Base-by-base conservation (phyloP, 2,888 invertebrate species). In the Melipona bicolor region DNA sequence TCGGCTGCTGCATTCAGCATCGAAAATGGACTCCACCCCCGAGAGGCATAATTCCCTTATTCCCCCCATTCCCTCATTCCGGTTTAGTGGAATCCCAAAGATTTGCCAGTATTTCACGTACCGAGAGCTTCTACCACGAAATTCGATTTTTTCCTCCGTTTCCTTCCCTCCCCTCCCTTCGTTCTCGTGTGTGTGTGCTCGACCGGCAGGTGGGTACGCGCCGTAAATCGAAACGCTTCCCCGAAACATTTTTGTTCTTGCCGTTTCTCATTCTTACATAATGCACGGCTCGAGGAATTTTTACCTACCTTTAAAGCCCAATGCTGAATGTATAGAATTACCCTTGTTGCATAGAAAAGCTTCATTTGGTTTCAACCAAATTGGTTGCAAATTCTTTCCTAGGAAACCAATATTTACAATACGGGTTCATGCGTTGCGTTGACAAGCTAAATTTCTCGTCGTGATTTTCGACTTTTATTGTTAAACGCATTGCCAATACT, bases 81-180 rank as follows among this genome's bases (percentile, higher is more conserved):
- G 83, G 83, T 87, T 82, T 87, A 79, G 75, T 71, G 85, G 87
- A 89, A 91, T 89, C 83, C 87, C 78, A 73, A 88, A 87, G 91
- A 91, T 89, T 91, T 86, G 88, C 87, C 84, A 85, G 87, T n/a
- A n/a, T 86, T 90, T 90, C 89, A 79, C 87, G 88, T 83, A 86
- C 83, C 71, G 32, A 32, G 43, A 76, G 81, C 52, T 64, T 83
- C 59, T 50, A 75, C 84, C 79, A 77, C 76, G 83, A 86, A 83
- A 83, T 79, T 73, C 69, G 77, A 83, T 78, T 83, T 85, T 71
- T 43, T 70, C 74, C 43, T 70, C 52, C 82, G 11, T 71, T 62
- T 70, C 65, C 65, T 9, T 76, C 73, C 32, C 32, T 54, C 71
- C 56, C 52, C 71, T 52, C 52, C 61, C 56, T 36, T 52, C 50